Base-by-base conservation (phyloP, 2,797 vertebrate genomes). In the Lutjanus campechanus region DNA sequence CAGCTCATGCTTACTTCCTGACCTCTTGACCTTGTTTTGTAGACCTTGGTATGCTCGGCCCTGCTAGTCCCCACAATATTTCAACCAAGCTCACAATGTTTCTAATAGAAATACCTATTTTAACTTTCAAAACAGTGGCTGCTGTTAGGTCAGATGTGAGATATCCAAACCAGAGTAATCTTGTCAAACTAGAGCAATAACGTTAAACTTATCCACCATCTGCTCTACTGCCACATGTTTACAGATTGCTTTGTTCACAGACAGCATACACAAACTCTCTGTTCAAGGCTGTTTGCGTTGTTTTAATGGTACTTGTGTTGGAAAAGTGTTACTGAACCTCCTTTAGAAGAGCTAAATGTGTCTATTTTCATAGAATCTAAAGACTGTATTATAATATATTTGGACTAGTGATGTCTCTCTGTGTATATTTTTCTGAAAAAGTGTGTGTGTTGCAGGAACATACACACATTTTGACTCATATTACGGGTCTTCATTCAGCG, bases 161-260 rank as follows among this genome's bases (percentile, higher is more conserved):
- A 41, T 19, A 54, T 2, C 15, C 1, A 22, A 53, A 54, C 1
- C 5, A 25, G 7, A 65, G 10, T 9, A 10, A 67, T 60, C 12
- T n/a, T 36, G 49, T 36, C 25, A 12, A 46, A 60, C 25, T 13
- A 43, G 3, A 59, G 25, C 7, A 50, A 47, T 68, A 70, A 22
- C 4, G 17, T n/a, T 0, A 36, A 29, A 12, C n/a, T 20, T 13
- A 25, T 22, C 19, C 17, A 20, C 61, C 12, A 9, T 25, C n/a
- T 67, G 40, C 36, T 56, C 36, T 60, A 53, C 19, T 13, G 0
- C 55, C 47, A 1, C 11, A 2, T 64, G 17, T 29, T 65, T 20
- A 36, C 82, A 81, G 44, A 8, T 73, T 59, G 4, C 12, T 7
- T 60, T 69, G 19, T 61, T 87, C 60, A 22, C 63, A 60, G n/a